These are phyloP conservation scores for Cercocebus atys DNA, from an alignment of 2,113 vertebrate genomes.

Conservation along the genomic window DNA sequence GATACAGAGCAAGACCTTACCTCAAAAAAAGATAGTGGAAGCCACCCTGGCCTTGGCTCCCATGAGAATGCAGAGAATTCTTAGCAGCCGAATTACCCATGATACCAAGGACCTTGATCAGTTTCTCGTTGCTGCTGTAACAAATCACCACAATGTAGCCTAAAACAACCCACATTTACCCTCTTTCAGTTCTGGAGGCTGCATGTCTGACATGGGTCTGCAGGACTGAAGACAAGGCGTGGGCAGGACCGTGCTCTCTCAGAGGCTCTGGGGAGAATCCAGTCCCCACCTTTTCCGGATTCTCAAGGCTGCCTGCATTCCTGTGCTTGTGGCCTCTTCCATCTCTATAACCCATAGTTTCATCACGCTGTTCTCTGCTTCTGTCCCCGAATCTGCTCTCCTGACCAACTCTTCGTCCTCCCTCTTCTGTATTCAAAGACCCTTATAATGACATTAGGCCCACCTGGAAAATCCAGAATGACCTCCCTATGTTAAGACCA, in stretches of 20 bases:
- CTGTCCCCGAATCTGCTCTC: not conserved
- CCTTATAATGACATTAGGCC: not conserved
- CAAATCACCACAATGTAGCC: not conserved
- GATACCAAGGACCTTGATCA: fast-evolving
- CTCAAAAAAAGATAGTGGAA: not conserved
- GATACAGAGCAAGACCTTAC: no score
- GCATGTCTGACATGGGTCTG: not conserved
- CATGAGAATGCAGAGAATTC: fast-evolving
- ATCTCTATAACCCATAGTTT: not conserved
- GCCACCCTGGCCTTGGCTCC: no score
- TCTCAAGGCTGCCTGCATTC: not conserved
- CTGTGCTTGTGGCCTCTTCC: not conserved
- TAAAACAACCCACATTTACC: fast-evolving
- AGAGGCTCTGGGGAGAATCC: fast-evolving
- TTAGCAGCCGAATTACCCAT: fast-evolving
- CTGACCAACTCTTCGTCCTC: not conserved
- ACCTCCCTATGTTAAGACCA: not conserved
- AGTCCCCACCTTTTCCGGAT: not conserved
- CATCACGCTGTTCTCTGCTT: not conserved
- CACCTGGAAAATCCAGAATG: no score
- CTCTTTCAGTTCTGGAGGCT: not conserved
- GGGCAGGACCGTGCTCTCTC: no score
- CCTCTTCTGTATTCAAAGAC: not conserved
- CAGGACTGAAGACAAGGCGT: no score
- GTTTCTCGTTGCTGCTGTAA: not conserved